Evolutionary conservation across 2,113 vertebrate species (phyloP).

Genomic region (Thryonomys swinderianus): DNA sequence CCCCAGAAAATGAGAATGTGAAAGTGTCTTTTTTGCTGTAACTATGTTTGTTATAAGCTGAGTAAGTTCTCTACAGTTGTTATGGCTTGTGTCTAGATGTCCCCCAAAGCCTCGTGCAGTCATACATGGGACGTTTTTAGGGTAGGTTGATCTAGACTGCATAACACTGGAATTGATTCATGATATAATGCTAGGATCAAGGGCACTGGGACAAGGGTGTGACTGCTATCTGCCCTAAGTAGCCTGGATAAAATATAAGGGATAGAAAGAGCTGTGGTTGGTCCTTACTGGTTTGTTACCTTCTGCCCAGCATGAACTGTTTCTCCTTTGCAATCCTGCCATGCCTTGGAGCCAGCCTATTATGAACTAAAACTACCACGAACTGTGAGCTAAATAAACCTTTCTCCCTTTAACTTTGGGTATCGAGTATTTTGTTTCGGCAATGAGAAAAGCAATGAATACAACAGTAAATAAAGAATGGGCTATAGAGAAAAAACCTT

Average conservation of each 20-base stretch:
- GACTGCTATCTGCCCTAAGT: background rate
- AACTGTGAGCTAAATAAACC: background rate
- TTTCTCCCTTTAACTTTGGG: background rate
- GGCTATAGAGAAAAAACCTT: background rate
- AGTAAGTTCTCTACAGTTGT: constrained; percentile 32
- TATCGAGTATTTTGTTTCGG: background rate
- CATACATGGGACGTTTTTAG: background rate
- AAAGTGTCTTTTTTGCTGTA: background rate
- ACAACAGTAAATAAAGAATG: background rate
- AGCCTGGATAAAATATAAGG: background rate
- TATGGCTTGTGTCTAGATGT: background rate
- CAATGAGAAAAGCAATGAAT: background rate
- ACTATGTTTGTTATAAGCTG: constrained; percentile 22
- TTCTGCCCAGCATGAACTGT: background rate
- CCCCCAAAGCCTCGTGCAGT: background rate
- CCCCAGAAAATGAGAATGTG: background rate
- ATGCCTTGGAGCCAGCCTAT: background rate
- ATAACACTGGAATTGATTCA: background rate
- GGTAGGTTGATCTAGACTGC: background rate
- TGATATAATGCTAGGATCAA: background rate
- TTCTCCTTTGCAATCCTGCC: background rate
- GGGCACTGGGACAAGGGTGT: background rate
- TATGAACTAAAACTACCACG: background rate
- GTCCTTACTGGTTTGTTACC: background rate
- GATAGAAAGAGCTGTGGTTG: background rate